Evolutionary conservation across 2,797 vertebrate genomes (phyloP).

Genomic region (Hybognathus amarus): DNA sequence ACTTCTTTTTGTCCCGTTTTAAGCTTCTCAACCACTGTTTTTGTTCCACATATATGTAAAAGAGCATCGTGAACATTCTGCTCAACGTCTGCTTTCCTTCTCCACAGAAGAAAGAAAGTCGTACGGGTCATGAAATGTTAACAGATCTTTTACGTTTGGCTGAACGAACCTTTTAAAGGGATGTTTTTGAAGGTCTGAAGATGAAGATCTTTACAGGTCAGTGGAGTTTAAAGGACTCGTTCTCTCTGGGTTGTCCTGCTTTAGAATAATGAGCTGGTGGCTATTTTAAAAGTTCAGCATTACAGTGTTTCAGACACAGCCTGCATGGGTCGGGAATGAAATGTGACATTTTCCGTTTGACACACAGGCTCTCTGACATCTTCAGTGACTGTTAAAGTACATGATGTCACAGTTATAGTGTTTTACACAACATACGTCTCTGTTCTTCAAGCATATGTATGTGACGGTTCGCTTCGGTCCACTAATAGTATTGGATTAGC

Average conservation of each 20-base stretch:
- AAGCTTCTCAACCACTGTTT: background rate
- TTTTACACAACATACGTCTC: too few species aligned
- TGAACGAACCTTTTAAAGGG: constrained; percentile 33
- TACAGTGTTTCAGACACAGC: constrained; percentile 36
- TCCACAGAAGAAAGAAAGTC: background rate
- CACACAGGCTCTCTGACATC: background rate
- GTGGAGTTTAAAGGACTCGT: constrained; percentile 19
- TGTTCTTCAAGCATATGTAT: background rate
- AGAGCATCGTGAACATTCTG: background rate
- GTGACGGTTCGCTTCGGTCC: background rate
- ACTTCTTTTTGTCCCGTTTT: background rate
- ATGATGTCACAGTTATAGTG: background rate
- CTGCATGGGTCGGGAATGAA: background rate
- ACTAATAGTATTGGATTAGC: background rate
- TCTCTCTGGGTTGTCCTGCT: background rate
- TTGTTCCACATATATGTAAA: background rate
- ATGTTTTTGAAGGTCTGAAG: constrained; percentile 38
- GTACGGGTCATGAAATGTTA: background rate
- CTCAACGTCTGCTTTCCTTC: background rate
- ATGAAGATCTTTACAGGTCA: constrained; percentile 49
- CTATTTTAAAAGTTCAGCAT: constrained; percentile 42
- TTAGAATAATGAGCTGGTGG: constrained; percentile 44
- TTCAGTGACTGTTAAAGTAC: background rate
- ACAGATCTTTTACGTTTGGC: constrained; percentile 11
- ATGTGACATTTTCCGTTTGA: background rate